phyloP scores from a whole-genome alignment of 2,113 vertebrate species.

The Leptocoma aspasia region DNA sequence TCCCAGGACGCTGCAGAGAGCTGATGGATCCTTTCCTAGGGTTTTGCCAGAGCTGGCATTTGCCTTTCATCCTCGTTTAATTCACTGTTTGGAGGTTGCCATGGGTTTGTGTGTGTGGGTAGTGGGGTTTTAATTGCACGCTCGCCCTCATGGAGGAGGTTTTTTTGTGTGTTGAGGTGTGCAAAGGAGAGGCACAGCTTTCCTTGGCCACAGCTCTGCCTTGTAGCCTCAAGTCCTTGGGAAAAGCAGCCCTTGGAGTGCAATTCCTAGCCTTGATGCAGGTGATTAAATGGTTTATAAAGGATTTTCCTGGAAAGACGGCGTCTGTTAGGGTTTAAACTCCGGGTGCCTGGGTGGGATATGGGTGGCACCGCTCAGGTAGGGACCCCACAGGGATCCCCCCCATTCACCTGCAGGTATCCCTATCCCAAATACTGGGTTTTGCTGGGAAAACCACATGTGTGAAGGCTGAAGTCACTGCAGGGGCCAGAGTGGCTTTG shows the following conservation, averaged over 20 bases:
- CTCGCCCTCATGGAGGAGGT: neutral
- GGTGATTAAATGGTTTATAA: neutral
- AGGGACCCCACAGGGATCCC: neutral
- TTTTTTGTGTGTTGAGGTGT: neutral
- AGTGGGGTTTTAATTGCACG: neutral
- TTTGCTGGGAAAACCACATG: neutral
- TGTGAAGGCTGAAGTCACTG: neutral
- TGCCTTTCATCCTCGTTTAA: constrained; percentile 27
- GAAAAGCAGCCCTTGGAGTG: neutral
- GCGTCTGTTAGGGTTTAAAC: neutral
- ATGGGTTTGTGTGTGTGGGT: neutral
- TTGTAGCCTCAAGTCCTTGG: neutral
- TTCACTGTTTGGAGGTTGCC: neutral
- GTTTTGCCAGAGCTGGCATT: neutral
- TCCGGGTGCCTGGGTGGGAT: accelerated
- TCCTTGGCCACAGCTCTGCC: neutral
- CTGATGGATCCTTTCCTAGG: constrained; percentile 40
- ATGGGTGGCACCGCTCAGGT: accelerated
- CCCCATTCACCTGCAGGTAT: neutral
- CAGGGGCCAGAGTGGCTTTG: neutral
- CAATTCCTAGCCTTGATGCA: neutral
- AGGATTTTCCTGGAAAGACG: neutral
- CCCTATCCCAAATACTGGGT: neutral
- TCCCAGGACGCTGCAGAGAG: neutral
- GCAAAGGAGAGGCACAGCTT: neutral